Evolutionary conservation across 37 sponge, comb jelly and placozoan species (phyloP).

Genomic region (Halisarca cf. caerulea): DNA sequence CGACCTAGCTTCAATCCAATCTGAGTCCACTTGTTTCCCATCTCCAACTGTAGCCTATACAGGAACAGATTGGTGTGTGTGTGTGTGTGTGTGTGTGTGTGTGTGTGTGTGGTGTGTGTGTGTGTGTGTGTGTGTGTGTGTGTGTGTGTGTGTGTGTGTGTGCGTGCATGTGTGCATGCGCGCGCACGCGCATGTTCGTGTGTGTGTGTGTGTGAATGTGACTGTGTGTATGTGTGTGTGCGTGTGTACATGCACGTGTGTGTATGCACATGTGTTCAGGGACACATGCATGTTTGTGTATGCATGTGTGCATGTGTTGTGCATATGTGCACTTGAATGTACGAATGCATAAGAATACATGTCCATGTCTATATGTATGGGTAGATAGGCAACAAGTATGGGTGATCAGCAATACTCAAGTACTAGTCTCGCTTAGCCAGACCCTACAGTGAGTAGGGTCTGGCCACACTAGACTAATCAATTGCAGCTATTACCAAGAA

Average conservation of each 20-base stretch:
- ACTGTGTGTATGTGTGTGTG: not conserved
- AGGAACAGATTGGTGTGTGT: not conserved
- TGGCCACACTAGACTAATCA: too few relatives aligned
- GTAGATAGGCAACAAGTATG: not conserved
- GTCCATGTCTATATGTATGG: not conserved
- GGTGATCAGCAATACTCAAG: not conserved
- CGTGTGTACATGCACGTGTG: not conserved
- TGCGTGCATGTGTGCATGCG: too few relatives aligned
- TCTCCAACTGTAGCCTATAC: not conserved
- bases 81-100: not conserved
- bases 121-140: too few relatives aligned
- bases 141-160: too few relatives aligned
- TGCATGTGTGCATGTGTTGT: not conserved
- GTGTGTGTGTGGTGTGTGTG: too few relatives aligned
- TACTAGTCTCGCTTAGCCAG: too few relatives aligned
- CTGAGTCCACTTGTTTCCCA: not conserved
- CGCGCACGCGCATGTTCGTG: too few relatives aligned
- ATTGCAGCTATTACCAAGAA: too few relatives aligned
- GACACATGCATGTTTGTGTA: not conserved
- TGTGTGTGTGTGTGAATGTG: too few relatives aligned
- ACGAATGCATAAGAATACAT: not conserved
- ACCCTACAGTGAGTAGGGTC: too few relatives aligned
- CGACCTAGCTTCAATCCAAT: slow-evolving; percentile 9
- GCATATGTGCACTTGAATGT: not conserved
- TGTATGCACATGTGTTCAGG: not conserved